Evolutionary conservation across 2,113 vertebrate genomes (phyloP), one percentile per base, ranked within the genome.

Genomic region (Mesoclemmys tuberculata): DNA sequence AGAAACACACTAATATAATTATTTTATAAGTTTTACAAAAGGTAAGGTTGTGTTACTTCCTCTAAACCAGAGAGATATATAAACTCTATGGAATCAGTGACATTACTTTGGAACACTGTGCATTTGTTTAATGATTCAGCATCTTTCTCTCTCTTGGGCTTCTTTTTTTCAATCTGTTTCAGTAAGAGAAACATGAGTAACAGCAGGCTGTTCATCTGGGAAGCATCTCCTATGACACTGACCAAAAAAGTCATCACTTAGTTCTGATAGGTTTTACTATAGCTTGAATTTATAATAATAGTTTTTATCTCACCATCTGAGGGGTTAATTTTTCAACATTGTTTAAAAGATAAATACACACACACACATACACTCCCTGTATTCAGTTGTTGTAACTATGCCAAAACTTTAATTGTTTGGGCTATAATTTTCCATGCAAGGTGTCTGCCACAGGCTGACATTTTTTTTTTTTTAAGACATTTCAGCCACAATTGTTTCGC

Each of bases 81-180:
- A 88, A 86, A 3, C 46, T 83, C 31, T 54, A 22, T 22, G 61
- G 89, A 86, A 85, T 88, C 86, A 82, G 77, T 78, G 92, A 41
- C 5, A 79, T 46, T 48, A 41, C 6, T 90, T 95, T 88, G 84
- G 61, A 97, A 92, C 26, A 46, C 2, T 0, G 51, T 52, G 0
- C 54, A 88, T 48, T 90, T 95, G 61, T 89, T 95, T 89, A 96
- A 96, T 92, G 90, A 92, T 93, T 79, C 89, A 82, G 82, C 74
- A 94, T 75, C 89, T 71, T 95, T 93, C 79, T 64, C 41, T 95
- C 92, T 93, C 83, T 92, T 71, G 56, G 71, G 31, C 41, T 96
- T 84, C 94, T 92, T 97, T 96, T 95, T 88, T 95, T 89, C 93
- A 97, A 88, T 93, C 93, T 94, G 90, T 90, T 94, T 90, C 55